Percentiles rank a stretch among this genome's conserved stretches.
Conservation (phyloP, 1,140 invertebrate species). For the Akabosia matsudoensis region DNA sequence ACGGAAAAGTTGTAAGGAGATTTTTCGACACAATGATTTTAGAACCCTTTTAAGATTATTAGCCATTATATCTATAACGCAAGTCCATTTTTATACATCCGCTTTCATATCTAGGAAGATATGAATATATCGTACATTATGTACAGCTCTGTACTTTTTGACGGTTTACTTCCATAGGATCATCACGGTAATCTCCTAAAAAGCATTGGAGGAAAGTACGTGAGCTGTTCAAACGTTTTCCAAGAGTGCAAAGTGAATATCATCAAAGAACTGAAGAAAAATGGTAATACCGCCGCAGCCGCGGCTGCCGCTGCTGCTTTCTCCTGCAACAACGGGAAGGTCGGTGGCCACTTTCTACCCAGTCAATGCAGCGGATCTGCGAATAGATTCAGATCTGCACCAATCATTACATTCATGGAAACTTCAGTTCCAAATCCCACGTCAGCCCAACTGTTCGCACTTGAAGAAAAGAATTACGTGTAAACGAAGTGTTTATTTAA, state of each 20-base stretch:
- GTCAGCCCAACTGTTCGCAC: neutral
- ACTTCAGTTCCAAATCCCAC: neutral
- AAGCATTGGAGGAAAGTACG: constrained; percentile 28
- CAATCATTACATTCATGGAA: constrained; percentile 41
- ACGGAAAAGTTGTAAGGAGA: constrained; percentile 25
- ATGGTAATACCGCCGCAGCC: constrained; percentile 17
- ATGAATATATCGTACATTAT: too few relatives aligned
- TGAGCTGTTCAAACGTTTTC: constrained; percentile 40
- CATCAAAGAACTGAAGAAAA: constrained; percentile 37
- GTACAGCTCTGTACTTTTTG: too few relatives aligned
- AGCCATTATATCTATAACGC: neutral
- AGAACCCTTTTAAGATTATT: neutral
- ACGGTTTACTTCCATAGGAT: constrained; percentile 5
- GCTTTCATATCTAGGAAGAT: neutral
- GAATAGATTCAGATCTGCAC: constrained; percentile 36
- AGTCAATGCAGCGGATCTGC: neutral
- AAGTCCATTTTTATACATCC: neutral
- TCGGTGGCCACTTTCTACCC: neutral
- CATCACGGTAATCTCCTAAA: neutral
- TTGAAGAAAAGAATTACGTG: constrained; percentile 31
- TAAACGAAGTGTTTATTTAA: too few relatives aligned
- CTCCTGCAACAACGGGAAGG: neutral
- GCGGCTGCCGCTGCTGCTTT: constrained; percentile 2
- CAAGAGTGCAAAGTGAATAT: constrained; percentile 41
- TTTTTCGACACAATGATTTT: constrained; percentile 27